Conservation (phyloP, 2,888 invertebrate genomes). For the Campoplex capitator region DNA sequence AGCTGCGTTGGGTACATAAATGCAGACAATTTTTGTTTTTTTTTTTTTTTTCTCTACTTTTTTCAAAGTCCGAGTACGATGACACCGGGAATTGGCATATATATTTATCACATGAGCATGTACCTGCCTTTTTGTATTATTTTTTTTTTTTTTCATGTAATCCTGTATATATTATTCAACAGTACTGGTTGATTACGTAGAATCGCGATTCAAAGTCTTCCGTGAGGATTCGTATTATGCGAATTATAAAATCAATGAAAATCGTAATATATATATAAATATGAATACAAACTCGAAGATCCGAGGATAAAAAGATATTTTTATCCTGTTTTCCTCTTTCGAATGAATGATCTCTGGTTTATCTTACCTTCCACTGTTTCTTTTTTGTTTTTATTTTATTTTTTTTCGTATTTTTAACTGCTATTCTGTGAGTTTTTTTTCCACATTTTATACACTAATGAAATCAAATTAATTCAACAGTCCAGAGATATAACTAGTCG, state of each 20-base stretch:
- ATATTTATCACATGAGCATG: conserved; percentile 24
- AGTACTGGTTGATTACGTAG: conserved; percentile 42
- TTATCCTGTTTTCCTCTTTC: neutral
- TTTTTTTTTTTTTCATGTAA: conserved; percentile 26
- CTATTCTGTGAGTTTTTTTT: neutral
- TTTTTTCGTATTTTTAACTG: neutral
- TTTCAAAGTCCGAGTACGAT: conserved; percentile 40
- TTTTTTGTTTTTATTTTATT: neutral
- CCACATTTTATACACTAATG: neutral
- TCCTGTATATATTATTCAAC: conserved; percentile 49
- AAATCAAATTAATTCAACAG: conserved; percentile 21
- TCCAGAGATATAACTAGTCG: conserved; percentile 4
- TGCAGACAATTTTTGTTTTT: conserved; percentile 32
- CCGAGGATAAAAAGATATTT: neutral
- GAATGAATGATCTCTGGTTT: neutral
- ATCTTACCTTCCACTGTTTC: neutral
- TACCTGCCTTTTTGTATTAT: conserved; percentile 19
- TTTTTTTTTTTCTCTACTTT: neutral
- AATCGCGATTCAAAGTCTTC: conserved; percentile 34
- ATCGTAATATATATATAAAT: conserved; percentile 4
- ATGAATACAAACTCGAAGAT: neutral
- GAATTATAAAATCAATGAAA: conserved; percentile 43
- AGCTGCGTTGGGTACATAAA: conserved; percentile 40
- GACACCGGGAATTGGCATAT: conserved; percentile 50
- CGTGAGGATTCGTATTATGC: conserved; percentile 14